A percentile compares a stretch with the other conserved stretches of the same genome.
These are phyloP conservation scores for Lophochroa leadbeateri DNA, from an alignment of 2,113 vertebrate genomes.

Conservation along the genomic window DNA sequence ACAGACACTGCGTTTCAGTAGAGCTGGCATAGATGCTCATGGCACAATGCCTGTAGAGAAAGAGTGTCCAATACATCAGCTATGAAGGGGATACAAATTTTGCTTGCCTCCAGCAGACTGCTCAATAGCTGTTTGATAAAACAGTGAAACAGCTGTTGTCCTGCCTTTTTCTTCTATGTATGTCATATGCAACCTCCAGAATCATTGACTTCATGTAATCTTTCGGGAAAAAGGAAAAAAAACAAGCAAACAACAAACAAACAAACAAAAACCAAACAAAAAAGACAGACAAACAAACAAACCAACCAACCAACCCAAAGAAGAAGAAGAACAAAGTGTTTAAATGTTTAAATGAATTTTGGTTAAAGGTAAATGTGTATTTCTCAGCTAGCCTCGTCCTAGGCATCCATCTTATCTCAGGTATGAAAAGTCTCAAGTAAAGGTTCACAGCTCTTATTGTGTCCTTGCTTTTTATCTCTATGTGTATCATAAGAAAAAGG, in stretches of 20 bases:
- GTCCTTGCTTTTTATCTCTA: neutral
- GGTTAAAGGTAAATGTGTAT: neutral
- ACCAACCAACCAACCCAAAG: neutral
- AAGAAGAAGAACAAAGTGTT: neutral
- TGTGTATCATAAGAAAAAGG: neutral
- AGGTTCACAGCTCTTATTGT: rapidly evolving
- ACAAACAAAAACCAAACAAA: neutral
- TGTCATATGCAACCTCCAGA: neutral
- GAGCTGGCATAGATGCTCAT: neutral
- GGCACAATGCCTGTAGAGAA: neutral
- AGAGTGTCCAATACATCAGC: neutral
- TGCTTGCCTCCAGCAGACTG: neutral
- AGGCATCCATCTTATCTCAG: neutral
- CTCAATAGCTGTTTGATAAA: neutral
- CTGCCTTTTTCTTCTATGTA: neutral
- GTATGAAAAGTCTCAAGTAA: neutral
- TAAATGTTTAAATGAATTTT: neutral
- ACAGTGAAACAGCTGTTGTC: neutral
- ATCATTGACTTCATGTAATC: neutral
- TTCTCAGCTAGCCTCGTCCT: neutral
- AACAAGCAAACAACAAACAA: too few relatives aligned
- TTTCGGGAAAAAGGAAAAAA: neutral
- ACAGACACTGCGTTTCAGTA: neutral
- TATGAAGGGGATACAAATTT: neutral
- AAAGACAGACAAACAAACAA: too few relatives aligned